These are phyloP conservation scores for Salvator merianae DNA, from an alignment of 2,113 vertebrate species.

Conservation along the genomic window DNA sequence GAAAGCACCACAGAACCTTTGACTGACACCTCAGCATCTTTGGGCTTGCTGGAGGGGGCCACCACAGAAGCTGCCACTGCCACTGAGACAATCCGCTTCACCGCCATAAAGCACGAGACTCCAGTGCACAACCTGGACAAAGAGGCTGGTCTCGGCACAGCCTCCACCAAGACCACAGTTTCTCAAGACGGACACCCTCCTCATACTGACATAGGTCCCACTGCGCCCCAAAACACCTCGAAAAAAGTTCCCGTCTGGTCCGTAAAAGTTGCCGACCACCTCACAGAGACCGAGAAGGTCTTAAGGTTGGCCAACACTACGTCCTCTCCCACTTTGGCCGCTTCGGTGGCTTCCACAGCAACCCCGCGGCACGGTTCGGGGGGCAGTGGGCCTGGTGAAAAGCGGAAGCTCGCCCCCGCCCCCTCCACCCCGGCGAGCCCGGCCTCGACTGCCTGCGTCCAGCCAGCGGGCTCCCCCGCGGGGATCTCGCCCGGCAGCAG, in stretches of 20 bases:
- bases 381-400: accelerated
- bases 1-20: not conserved
- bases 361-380: accelerated
- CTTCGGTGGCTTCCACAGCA: accelerated
- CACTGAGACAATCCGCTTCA: not conserved
- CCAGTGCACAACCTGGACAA: not conserved
- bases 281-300: not conserved
- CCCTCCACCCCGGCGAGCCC: not conserved
- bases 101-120: not conserved
- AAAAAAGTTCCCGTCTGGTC: accelerated
- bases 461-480: no score
- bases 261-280: not conserved
- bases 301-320: not conserved
- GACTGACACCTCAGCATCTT: not conserved
- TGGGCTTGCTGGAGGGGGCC: accelerated
- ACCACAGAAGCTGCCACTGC: no score
- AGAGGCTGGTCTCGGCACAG: no score
- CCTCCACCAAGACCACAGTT: no score
- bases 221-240: not conserved
- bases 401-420: not conserved
- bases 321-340: accelerated
- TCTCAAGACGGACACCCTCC: accelerated
- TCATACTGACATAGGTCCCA: not conserved
- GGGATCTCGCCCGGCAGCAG: accelerated
- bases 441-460: no score